Base-by-base conservation (phyloP, 2,797 vertebrate genomes). In the Melanitta fusca region DNA sequence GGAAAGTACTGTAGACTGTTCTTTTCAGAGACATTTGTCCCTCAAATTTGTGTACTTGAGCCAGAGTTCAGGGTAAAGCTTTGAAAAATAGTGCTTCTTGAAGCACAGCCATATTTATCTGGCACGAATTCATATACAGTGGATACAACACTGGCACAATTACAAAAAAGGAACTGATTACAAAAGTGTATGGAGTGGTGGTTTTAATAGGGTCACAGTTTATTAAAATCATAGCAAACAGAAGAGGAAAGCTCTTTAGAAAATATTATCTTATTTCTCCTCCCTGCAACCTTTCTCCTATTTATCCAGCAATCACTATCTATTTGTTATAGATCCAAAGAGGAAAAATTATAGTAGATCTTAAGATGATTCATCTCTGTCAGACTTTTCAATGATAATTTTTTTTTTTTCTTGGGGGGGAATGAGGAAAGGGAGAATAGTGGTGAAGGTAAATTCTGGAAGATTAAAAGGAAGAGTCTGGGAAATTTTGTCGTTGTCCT, bases 51-150 rank as follows among this genome's bases (percentile, higher is more conserved):
- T 84, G 49, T 83, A 51, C 49, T 92, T 93, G 82, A 94, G 86
- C 72, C 96, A 95, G 90, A 94, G 85, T 96, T 94, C 88, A 93
- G 71, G 69, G 77, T 88, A 96, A 84, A 1, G 3, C 70, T 96
- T 94, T 93, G 93, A 97, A 96, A 96, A 96, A 91, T 89, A 91
- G 85, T 94, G 65, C 69, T 92, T 71, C 83, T 93, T 85, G 90
- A 97, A 85, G 43, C 64, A n/a, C 60, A 94, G 91, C 69, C 91
- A 70, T 80, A 86, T 53, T 86, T 94, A 41, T 96, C 39, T 97
- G 88, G 83, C 60, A 53, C 66, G 38, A 80, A 92, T 96, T 94
- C 80, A 68, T 81, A 80, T 83, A 77, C 84, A 92, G 58, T 95
- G 84, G 73, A 95, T 96, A 84, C 73, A 93, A 65, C 84, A 43